Base-by-base conservation (phyloP, 2,888 invertebrate genomes). In the Eurois occulta region DNA sequence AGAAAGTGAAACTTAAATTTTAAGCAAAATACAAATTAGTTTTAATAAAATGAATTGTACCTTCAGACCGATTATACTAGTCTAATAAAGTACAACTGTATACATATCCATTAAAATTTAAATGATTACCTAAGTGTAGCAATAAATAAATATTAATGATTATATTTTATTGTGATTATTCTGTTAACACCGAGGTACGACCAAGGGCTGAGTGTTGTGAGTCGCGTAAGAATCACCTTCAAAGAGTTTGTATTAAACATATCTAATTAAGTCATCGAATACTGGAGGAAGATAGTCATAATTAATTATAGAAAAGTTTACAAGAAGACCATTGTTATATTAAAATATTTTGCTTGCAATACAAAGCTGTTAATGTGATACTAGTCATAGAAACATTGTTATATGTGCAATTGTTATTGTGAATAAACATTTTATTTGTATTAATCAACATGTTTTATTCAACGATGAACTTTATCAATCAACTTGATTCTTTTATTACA, bases 291-390 rank as follows among this genome's bases (percentile, higher is more conserved):
- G 6, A 60, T 77, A 77, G 73, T 52, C 48, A 58, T 75, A 72
- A 72, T 52, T 71, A 71, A 52, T 60, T 46, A 28, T 48, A 67
- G 58, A 48, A 52, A 35, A 43, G 0, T 32, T n/a, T 66, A 72
- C 28, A 65, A 71, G 75, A 73, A 74, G 38, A 73, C 43, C 67
- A 80, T 80, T 83, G 75, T 72, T 75, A 41, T 67, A 58, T 52
- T 55, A 18, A 60, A 78, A 43, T 81, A 62, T 82, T 58, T 65
- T 74, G 43, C 62, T 85, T 64, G 48, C 66, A 38, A 78, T 80
- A 73, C 75, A 90, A 93, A 92, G 91, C 91, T 90, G 90, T 91
- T 85, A 77, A 88, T 94, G 94, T 94, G 94, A 94, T 94, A 94
- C 90, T 94, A 94, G 93, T 92, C 88, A 89, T 92, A 90, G 79